phyloP scores from a whole-genome alignment of 2,888 invertebrate species.

The Cheilosia variabilis region DNA sequence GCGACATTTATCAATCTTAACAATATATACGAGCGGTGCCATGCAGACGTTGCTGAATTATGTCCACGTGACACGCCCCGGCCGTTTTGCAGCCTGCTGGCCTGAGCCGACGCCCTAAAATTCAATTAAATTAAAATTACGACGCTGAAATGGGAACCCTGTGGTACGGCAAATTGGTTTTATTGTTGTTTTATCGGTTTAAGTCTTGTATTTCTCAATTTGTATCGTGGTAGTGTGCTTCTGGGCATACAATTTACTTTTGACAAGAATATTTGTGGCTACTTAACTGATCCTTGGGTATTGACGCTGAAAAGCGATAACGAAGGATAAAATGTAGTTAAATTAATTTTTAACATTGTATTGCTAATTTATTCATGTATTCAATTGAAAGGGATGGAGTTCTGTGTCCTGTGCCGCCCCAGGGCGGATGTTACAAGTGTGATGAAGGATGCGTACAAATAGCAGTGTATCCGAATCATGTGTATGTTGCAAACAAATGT shows the following conservation, averaged over 20 bases:
- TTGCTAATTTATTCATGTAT: neutral
- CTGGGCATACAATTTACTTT: neutral
- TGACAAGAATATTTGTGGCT: neutral
- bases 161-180: constrained; percentile 14
- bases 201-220: neutral
- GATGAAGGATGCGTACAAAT: too few species aligned
- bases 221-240: neutral
- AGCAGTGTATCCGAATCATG: too few species aligned
- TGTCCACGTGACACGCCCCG: constrained; percentile 17
- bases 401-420: too few species aligned
- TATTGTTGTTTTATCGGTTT: neutral
- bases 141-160: constrained; percentile 33
- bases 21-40: neutral
- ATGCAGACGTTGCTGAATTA: constrained; percentile 16
- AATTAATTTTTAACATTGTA: neutral
- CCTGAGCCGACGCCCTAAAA: constrained; percentile 23
- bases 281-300: neutral
- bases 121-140: constrained; percentile 49
- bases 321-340: neutral
- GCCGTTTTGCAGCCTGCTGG: constrained; percentile 19
- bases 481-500: too few species aligned
- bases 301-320: neutral
- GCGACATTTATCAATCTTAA: constrained; percentile 54
- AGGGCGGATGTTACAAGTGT: too few species aligned
- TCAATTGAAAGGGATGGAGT: neutral